Percentiles rank a stretch among this genome's conserved stretches.
These are phyloP conservation scores for Pongo abelii DNA, from an alignment of 2,113 vertebrate species.

Conservation along the genomic window DNA sequence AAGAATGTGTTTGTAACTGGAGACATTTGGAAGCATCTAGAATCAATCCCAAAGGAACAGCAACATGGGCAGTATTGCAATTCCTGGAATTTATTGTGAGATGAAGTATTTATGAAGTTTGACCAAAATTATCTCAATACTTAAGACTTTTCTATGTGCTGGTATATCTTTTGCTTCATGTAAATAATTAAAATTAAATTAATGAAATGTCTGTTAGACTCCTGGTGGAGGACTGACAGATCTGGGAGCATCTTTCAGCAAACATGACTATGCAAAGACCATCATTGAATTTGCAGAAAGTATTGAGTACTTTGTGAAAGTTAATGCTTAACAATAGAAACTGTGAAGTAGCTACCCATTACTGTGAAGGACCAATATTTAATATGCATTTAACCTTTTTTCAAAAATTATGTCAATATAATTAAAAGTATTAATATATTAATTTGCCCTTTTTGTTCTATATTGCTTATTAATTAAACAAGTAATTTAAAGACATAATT, in stretches of 20 bases:
- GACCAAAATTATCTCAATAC: background rate
- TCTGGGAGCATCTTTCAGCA: too few species aligned
- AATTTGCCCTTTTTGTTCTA: background rate
- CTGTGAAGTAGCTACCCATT: accelerated
- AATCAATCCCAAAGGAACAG: too few species aligned
- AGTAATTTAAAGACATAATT: background rate
- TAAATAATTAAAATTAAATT: background rate
- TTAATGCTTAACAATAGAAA: background rate
- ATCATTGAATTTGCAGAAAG: background rate
- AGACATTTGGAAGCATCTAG: background rate
- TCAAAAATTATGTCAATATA: background rate
- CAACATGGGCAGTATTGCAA: accelerated
- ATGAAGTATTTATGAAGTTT: background rate
- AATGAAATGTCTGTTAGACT: too few species aligned
- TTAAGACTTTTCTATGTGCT: background rate
- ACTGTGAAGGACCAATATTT: accelerated
- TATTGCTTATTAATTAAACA: background rate
- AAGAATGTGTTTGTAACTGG: background rate
- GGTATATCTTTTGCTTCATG: background rate
- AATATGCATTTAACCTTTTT: background rate
- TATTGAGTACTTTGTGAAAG: accelerated
- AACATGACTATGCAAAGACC: too few species aligned
- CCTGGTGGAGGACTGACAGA: background rate
- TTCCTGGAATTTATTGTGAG: background rate
- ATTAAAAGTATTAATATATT: background rate